Evolutionary conservation across 2,888 invertebrate species (phyloP), one percentile per base, ranked within the genome.

Genomic region (Chrysolina haemoptera): DNA sequence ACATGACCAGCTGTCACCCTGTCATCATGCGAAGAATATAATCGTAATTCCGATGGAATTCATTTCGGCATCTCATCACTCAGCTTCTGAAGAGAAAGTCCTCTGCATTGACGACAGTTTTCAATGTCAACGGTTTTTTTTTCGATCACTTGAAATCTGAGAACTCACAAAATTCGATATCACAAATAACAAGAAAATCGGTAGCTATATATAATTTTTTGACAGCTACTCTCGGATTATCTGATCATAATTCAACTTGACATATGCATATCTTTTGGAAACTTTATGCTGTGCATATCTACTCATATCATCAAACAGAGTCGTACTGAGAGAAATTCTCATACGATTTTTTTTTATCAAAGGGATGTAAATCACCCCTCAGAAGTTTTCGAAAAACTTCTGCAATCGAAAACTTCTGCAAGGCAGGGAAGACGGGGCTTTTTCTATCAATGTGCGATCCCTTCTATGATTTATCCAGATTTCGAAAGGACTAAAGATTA

Each of bases 221-320:
- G 53, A 53, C 53, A 53, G 53, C 12, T 53, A 35, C 46, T 46
- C n/a, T 46, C 46, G n/a, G 14, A 46, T 46, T 46, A 2, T n/a
- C 27, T 59, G 59, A 59, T 59, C 27, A 59, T 35, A 27, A 27
- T 35, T n/a, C 35, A 16, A n/a, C 4, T 27, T n/a, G 16, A 22
- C n/a, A 59, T 59, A 59, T 59, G 59, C 59, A 59, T 35, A 59
- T 59, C 12, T 59, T 5, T 27, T 10, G 16, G 22, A 59, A 35
- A 35, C 27, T n/a, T n/a, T 27, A 35, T 16, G 27, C 22, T 16
- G 14, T 27, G 14, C 14, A 55, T 12, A 11, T 6, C 12, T 20
- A 55, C 12, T 55, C 4, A 53, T 12, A 2, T 22, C 22, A 12
- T 22, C 20, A 20, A 6, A 2, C 55, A 22, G 55, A 18, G 55